These are phyloP conservation scores for Bruchidius siliquastri DNA, from an alignment of 2,888 invertebrate species.

Conservation along the genomic window DNA sequence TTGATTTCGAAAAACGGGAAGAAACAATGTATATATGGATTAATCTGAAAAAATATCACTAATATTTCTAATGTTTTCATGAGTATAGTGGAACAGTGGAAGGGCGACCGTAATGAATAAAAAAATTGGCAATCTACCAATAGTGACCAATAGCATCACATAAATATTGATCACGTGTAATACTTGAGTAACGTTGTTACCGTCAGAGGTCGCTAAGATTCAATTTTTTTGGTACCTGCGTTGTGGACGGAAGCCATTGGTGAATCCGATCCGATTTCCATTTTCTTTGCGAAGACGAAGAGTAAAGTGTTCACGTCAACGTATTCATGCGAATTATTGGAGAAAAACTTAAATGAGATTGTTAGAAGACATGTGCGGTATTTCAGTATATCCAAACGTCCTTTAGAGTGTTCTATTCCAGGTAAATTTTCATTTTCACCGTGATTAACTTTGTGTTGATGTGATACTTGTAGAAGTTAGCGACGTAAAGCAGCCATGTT, in stretches of 20 bases:
- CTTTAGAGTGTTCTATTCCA: not conserved
- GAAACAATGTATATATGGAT: too few species aligned
- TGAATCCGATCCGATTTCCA: not conserved
- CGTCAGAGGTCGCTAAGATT: not conserved
- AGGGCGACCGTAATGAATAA: not conserved
- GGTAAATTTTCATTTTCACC: not conserved
- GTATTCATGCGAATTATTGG: conserved; percentile 13
- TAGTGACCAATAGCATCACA: not conserved
- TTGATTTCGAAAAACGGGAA: too few species aligned
- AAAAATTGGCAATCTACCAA: not conserved
- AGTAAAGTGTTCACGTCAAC: conserved; percentile 32
- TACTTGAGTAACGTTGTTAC: not conserved
- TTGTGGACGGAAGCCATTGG: conserved; percentile 2
- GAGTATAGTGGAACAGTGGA: too few species aligned
- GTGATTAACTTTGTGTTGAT: not conserved
- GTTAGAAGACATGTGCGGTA: not conserved
- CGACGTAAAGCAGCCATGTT: conserved; percentile 1
- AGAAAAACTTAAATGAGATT: not conserved
- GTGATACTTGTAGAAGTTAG: not conserved
- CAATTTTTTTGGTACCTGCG: not conserved
- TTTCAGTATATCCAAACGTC: not conserved
- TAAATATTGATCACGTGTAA: not conserved
- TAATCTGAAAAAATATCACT: too few species aligned
- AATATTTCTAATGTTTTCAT: too few species aligned
- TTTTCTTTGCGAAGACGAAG: conserved; percentile 34